These are phyloP conservation scores for Ranitomeya variabilis DNA, from an alignment of 2,113 vertebrate species.

Conservation along the genomic window DNA sequence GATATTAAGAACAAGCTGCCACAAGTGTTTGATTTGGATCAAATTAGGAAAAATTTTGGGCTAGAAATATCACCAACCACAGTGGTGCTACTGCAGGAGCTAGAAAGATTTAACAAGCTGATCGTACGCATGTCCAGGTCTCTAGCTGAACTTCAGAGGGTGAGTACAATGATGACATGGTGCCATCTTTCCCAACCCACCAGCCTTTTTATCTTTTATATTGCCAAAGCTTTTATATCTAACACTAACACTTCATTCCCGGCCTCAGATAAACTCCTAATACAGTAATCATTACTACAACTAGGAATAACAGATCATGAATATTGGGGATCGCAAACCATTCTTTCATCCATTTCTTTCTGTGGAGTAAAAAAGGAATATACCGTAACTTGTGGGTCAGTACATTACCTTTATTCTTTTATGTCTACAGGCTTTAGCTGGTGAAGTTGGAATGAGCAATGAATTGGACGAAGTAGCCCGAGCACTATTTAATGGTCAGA, in stretches of 20 bases:
- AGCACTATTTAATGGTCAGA: constrained; percentile 86
- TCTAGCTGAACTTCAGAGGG: constrained; percentile 83
- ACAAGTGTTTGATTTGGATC: constrained; percentile 79
- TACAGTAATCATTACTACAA: background rate
- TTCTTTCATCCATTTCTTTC: background rate
- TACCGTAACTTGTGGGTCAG: background rate
- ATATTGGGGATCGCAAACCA: background rate
- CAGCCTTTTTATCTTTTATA: background rate
- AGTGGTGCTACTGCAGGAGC: constrained; percentile 92
- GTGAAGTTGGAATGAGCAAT: constrained; percentile 94
- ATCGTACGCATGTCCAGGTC: constrained; percentile 80
- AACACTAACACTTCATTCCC: background rate
- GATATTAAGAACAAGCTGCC: constrained; percentile 91
- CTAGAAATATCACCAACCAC: constrained; percentile 76
- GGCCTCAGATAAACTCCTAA: background rate
- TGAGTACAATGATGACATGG: constrained; percentile 60
- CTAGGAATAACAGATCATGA: background rate
- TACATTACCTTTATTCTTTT: background rate
- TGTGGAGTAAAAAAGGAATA: background rate
- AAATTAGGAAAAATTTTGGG: constrained; percentile 79
- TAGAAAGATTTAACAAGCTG: constrained; percentile 90
- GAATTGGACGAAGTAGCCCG: constrained; percentile 88
- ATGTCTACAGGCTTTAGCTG: constrained; percentile 83
- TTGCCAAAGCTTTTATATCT: too few relatives aligned
- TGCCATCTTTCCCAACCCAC: background rate